Percentiles rank a stretch among this genome's conserved stretches.
These are phyloP conservation scores for Champsocephalus esox DNA, from an alignment of 2,797 vertebrate species.

Conservation along the genomic window DNA sequence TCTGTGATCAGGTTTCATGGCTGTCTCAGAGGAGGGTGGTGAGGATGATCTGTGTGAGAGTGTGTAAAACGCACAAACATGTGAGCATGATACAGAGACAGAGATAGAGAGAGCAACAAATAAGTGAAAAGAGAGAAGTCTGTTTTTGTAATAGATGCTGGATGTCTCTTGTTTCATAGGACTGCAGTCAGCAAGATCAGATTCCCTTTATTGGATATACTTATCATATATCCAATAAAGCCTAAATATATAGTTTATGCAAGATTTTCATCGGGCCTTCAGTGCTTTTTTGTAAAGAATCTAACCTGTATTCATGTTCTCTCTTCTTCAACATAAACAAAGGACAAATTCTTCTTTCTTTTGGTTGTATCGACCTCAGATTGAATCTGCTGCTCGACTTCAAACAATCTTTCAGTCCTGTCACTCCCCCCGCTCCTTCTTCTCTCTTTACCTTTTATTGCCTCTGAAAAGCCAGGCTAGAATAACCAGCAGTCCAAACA, in stretches of 20 bases:
- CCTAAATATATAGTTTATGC: slow-evolving; percentile 35
- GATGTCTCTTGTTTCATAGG: slow-evolving; percentile 66
- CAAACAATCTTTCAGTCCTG: slow-evolving; percentile 65
- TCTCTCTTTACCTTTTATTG: slow-evolving; percentile 60
- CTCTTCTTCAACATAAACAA: slow-evolving; percentile 13
- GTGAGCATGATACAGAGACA: slow-evolving; percentile 9
- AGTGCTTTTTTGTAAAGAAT: slow-evolving; percentile 16
- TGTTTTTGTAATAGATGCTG: slow-evolving; percentile 31
- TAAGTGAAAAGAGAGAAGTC: slow-evolving; percentile 1
- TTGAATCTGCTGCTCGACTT: slow-evolving; percentile 48
- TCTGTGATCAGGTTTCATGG: slow-evolving; percentile 76
- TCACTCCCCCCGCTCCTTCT: slow-evolving; percentile 22
- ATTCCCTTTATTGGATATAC: slow-evolving; percentile 18
- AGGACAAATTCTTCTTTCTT: slow-evolving; percentile 55
- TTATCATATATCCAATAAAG: slow-evolving; percentile 49
- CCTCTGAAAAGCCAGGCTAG: slow-evolving; percentile 78
- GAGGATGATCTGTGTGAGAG: slow-evolving; percentile 36
- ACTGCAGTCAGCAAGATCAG: slow-evolving; percentile 46
- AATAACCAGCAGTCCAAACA: slow-evolving; percentile 80
- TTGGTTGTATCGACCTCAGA: slow-evolving; percentile 28
- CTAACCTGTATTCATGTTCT: slow-evolving; percentile 17
- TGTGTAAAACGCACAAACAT: background rate
- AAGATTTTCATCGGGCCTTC: slow-evolving; percentile 21
- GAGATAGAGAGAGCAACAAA: background rate
- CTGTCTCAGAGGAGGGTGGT: slow-evolving; percentile 55